Evolutionary conservation across 2,888 invertebrate genomes (phyloP).

Genomic region (Gastrophysa polygoni): DNA sequence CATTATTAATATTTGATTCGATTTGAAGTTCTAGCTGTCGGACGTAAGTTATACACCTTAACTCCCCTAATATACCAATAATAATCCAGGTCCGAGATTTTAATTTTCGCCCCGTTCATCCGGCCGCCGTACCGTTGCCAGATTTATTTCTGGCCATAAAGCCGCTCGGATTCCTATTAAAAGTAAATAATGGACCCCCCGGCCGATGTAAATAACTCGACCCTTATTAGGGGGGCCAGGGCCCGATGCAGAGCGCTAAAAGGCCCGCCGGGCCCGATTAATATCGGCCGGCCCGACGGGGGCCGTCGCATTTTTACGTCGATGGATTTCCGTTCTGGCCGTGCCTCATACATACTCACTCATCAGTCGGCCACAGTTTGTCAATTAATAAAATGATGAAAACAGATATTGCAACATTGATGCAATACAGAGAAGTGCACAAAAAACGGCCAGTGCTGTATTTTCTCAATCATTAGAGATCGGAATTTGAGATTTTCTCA

Average conservation of each 20-base stretch:
- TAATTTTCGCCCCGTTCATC: background rate
- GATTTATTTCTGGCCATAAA: conserved; percentile 54
- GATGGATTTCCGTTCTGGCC: conserved; percentile 9
- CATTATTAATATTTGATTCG: no score
- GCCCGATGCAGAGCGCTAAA: conserved; percentile 7
- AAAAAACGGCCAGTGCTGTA: no score
- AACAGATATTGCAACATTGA: no score
- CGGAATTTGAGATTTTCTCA: no score
- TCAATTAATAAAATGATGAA: no score
- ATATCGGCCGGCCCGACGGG: conserved; percentile 12
- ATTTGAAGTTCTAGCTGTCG: no score
- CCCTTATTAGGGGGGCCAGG: conserved; percentile 47
- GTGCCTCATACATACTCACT: background rate
- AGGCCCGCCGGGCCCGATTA: conserved; percentile 27
- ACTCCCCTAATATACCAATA: conserved; percentile 4
- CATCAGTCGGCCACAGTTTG: conserved; percentile 17
- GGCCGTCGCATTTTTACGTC: conserved; percentile 18
- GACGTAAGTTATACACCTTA: no score
- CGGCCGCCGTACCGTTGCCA: conserved; percentile 28
- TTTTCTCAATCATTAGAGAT: no score
- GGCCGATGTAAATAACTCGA: conserved; percentile 56
- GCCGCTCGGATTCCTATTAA: conserved; percentile 56
- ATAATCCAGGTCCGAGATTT: background rate
- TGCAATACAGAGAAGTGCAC: no score
- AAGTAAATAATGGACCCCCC: conserved; percentile 57